These are phyloP conservation scores for Morpho achilles DNA, from an alignment of 2,888 invertebrate species.

Conservation along the genomic window DNA sequence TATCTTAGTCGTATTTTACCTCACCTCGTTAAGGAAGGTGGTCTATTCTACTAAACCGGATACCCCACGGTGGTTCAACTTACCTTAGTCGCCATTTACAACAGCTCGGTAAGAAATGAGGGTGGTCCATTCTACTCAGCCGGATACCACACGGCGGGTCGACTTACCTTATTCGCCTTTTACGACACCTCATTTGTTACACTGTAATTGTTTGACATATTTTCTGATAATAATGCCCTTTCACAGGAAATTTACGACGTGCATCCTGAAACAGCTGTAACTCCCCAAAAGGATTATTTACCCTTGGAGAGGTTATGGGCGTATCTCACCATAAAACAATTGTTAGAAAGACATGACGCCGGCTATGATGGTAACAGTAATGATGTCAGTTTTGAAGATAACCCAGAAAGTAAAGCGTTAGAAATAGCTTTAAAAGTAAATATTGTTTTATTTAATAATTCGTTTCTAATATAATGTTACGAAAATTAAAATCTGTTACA, in stretches of 20 bases:
- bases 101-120: no score
- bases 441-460: not conserved
- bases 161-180: no score
- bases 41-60: no score
- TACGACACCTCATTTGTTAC: no score
- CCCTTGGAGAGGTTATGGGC: slow-evolving; percentile 82
- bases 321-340: slow-evolving; percentile 82
- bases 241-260: slow-evolving; percentile 54
- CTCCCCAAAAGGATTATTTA: slow-evolving; percentile 39
- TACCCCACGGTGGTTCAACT: no score
- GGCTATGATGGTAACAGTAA: slow-evolving; percentile 33
- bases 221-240: slow-evolving; percentile 38
- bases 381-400: slow-evolving; percentile 59
- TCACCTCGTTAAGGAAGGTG: no score
- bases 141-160: no score
- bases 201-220: slow-evolving; percentile 20
- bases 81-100: no score
- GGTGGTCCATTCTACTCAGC: no score
- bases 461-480: no score
- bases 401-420: slow-evolving; percentile 71
- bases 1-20: no score
- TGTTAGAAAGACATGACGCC: slow-evolving; percentile 76
- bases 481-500: no score
- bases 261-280: slow-evolving; percentile 42
- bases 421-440: slow-evolving; percentile 77